Evolutionary conservation across 2,113 vertebrate species (phyloP).

Genomic region (Danio rerio): GRCz12tu NC_133186.1:10407501-10408000

Average conservation of each 20-base stretch:
- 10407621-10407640: conserved; percentile 15
- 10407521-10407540: no score
- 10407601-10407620: no score
- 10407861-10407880: not conserved
- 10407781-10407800: not conserved
- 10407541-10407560: no score
- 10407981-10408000: not conserved
- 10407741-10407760: not conserved
- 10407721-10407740: not conserved
- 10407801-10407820: not conserved
- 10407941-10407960: conserved; percentile 26
- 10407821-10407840: not conserved
- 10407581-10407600: no score
- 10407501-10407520: no score
- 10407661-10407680: conserved; percentile 22
- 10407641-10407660: not conserved
- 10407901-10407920: not conserved
- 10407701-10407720: not conserved
- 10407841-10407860: not conserved
- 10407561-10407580: no score
- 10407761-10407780: not conserved
- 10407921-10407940: not conserved
- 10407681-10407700: conserved; percentile 25
- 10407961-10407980: conserved; percentile 24
- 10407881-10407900: conserved; percentile 14